Evolutionary conservation across 2,888 invertebrate genomes (phyloP), one percentile per base, ranked within the genome.

Genomic region (Erpobdella octoculata): DNA sequence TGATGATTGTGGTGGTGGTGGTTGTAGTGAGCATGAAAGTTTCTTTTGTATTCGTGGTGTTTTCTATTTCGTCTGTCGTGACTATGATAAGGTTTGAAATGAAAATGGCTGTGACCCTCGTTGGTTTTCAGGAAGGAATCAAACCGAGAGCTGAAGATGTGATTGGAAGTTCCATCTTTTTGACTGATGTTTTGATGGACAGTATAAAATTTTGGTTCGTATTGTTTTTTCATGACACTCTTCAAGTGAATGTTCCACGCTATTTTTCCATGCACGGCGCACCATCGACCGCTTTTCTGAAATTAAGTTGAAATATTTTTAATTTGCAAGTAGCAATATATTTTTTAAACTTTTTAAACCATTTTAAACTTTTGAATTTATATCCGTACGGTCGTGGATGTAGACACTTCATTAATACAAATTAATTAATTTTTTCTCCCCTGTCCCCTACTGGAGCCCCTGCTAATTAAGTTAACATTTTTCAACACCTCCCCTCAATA

Each of bases 201-300:
- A 53, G 21, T 53, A 35, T 62, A 62, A 35, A 62, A 62, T 9
- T 62, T 62, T 8, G 62, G 35, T 9, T 31, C 35, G 33, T 33
- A 5, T 6, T 62, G 62, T 35, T 35, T 62, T 35, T 31, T 62
- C 62, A 62, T 33, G n/a, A 33, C n/a, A 12, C 46, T 41, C 18
- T 62, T 62, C 31, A 33, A 62, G 35, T 62, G 35, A 62, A 62
- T 62, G 62, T 62, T 62, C 62, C 62, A 62, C 28, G 62, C 62
- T 2, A 62, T 62, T 62, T 62, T 62, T 62, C 62, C 62, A 31
- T 62, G 62, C 1, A 62, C 18, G 9, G 62, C 62, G 15, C 62
- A 62, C 62, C 62, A 62, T 35, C 62, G 62, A 3, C 62, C 62
- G 6, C 31, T 28, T 33, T 62, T 62, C 62, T 62, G 53, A 21